Base-by-base conservation (phyloP, 2,888 invertebrate genomes). In the Conistra vaccinii region DNA sequence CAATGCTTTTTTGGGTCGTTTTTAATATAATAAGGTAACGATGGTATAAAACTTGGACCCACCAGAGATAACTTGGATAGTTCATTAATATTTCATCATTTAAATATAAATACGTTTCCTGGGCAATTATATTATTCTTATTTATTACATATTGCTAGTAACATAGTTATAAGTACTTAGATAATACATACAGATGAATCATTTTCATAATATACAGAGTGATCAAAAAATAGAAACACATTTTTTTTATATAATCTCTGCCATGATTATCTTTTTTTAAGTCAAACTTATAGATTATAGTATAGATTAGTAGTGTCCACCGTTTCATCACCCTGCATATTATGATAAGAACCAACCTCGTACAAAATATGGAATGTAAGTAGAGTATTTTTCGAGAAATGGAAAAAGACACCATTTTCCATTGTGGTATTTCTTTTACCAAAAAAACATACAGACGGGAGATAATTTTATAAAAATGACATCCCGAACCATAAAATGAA, bases 111-210 rank as follows among this genome's bases (percentile, higher is more conserved):
- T 23, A 45, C 14, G 9, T 51, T 66, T 32, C 14, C n/a, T n/a
- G n/a, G 17, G 17, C 17, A 17, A 53, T 53, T 32, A 51, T 32
- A 51, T 29, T 65, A 32, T 51, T 48, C 17, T 66, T 32, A n/a
- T 23, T 53, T 55, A 66, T 53, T 39, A 55, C 14, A n/a, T 45
- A 45, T 53, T 53, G 9, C 35, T 58, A 58, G 9, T 69, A n/a
- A 69, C 29, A 65, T 58, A 45, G n/a, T 53, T n/a, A 80, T 73
- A 80, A 65, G 80, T 73, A 69, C 69, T 20, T 63, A 42, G 0
- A n/a, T 12, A 53, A 32, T 26, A n/a, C n/a, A 48, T 45, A 61
- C 4, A 42, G 14, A 29, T 35, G 17, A 51, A 26, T n/a, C 0
- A 53, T 12, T 45, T 42, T 77, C 10, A 32, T 5, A 55, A 55